Evolutionary conservation across 92 coral and sea anemone species (phyloP), one percentile per base, ranked within the genome.

Genomic region (Porites divaricata): DNA sequence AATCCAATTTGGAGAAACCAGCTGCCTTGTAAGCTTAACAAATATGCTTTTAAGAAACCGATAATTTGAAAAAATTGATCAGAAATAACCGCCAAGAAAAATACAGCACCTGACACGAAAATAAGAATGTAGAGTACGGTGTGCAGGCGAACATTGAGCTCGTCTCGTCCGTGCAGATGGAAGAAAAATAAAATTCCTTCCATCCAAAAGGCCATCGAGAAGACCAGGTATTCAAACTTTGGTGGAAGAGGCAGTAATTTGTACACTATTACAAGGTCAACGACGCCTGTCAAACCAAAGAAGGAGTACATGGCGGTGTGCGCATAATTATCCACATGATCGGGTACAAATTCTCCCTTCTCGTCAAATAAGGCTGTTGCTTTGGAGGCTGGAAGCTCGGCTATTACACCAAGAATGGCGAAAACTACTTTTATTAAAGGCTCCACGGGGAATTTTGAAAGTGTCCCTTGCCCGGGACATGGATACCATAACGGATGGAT

Each of bases 91-190:
- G 84, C 90, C 23, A 76, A 52, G 14, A 90, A 56, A 10, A 90
- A 73, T 11, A 86, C 76, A 13, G 62, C 59, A 19, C 90, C 90
- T 19, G 76, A 69, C 28, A 76, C 45, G 51, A 85, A 90, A n/a
- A 90, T 86, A 16, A 90, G 17, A 63, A 81, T 70, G 74, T 86
- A 90, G 9, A 90, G 70, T 2, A 90, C n/a, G 0, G 90, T 86
- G 23, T 90, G 93, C 63, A 90, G 67, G 19, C 93, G 90, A 5
- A 90, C 90, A 70, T 90, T 88, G 4, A 90, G 85, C 63, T 85
- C 85, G 51, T 80, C 83, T 12, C 93, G 90, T 4, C 93, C 93
- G 26, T 90, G 87, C 7, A 90, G 70, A 69, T 90, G 93, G 58
- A 86, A 90, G 66, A 48, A 87, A 68, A 90, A 90, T 8, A 90